Evolutionary conservation across 1,140 invertebrate genomes (phyloP), one percentile per base, ranked within the genome.

Genomic region (Ceratina calcarata): DNA sequence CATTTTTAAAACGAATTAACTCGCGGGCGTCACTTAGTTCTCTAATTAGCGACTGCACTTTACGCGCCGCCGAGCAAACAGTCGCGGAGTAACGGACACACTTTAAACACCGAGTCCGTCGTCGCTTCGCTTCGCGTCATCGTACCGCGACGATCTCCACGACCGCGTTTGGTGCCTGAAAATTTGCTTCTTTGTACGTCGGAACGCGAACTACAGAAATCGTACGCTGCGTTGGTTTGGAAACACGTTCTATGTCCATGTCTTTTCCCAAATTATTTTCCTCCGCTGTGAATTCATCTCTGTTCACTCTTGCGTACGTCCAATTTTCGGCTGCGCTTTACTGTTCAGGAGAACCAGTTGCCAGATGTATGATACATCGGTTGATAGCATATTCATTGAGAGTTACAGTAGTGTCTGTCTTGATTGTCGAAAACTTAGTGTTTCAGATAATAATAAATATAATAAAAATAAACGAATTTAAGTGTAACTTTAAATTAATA

Each of bases 41-140:
- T 27, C 71, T 73, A 73, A 73, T 64, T 73, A 73, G 37, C 58
- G 62, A 62, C 58, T 64, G 58, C 27, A 73, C 62, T 73, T 73
- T 73, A 58, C 58, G 45, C 45, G 60, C 71, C 45, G 71, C 51
- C 45, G 71, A 53, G 71, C 71, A 73, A 73, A 73, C 71, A 64
- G 22, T 51, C 22, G 45, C 32, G 58, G 58, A 73, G 37, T 45
- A 45, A 45, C 37, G 37, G 6, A 45, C 37, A 10, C 10, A 32
- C 62, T 73, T 62, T 62, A 51, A 64, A 73, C 61, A 57, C 71
- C 27, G 7, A 45, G 37, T 45, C 37, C 37, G 37, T 45, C 10
- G 69, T 0, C 37, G 37, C 55, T 45, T 45, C 18, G 27, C 4
- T 32, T 4, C 27, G 4, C 27, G 2, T 32, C 27, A 4, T 32